Evolutionary conservation across 1,140 invertebrate species (phyloP).

Genomic region (Neodiprion virginianus): DNA sequence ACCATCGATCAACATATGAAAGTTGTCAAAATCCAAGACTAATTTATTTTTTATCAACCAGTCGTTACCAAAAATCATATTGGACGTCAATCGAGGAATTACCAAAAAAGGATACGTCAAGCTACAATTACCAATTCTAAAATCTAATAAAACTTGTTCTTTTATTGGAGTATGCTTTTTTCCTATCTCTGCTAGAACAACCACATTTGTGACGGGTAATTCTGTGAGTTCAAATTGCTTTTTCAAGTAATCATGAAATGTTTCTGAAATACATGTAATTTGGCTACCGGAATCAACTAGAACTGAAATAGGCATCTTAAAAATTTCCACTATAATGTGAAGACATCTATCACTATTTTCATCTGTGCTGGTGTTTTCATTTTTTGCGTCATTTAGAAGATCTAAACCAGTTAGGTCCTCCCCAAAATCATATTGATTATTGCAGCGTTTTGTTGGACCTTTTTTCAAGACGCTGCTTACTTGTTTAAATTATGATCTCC

Average conservation of each 20-base stretch:
- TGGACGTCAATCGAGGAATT: slow-evolving; percentile 21
- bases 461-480: slow-evolving; percentile 10
- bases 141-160: slow-evolving; percentile 21
- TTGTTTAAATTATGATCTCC: slow-evolving; percentile 24
- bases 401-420: neutral
- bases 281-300: slow-evolving; percentile 30
- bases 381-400: neutral
- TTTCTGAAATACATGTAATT: slow-evolving; percentile 32
- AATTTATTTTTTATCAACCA: slow-evolving; percentile 15
- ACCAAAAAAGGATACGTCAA: slow-evolving; percentile 19
- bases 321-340: neutral
- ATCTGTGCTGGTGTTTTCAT: neutral
- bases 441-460: slow-evolving; percentile 16
- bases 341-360: neutral
- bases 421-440: slow-evolving; percentile 11
- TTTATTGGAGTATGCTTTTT: slow-evolving; percentile 22
- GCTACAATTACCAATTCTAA: slow-evolving; percentile 4
- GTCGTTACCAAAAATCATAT: slow-evolving; percentile 17
- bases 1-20: neutral
- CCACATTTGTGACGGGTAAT: slow-evolving; percentile 34
- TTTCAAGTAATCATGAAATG: slow-evolving; percentile 26
- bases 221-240: slow-evolving; percentile 19
- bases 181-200: slow-evolving; percentile 27
- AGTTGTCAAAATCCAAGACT: slow-evolving; percentile 11
- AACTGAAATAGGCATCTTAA: neutral